Base-by-base conservation (phyloP, 2,113 vertebrate genomes). In the Ceuthmochares aereus region DNA sequence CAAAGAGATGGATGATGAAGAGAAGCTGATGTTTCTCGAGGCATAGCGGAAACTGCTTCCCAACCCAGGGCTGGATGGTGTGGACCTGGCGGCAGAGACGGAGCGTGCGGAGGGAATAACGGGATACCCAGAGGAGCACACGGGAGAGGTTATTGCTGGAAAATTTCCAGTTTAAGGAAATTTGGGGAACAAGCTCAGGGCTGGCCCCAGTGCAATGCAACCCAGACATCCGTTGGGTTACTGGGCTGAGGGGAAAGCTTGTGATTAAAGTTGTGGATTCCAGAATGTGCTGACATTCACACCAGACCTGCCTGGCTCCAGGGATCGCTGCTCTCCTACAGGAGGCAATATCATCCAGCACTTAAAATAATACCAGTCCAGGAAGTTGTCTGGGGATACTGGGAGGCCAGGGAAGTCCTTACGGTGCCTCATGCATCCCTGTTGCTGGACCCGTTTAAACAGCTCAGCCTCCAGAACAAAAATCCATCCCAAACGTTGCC, bases 21-120 rank as follows among this genome's bases (percentile, higher is more conserved):
- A 42, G 55, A 43, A 69, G 36, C 21, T 3, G 12, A 4, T 15
- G 16, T 32, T 42, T 51, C 59, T 56, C 10, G 67, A 25, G 30
- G 67, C 0, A 2, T 36, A 6, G 72, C 20, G 34, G 55, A 22
- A 68, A 29, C 3, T 1, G 36, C 21, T 26, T 52, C 37, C 55
- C 1, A 1, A 27, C 72, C 45, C 36, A 5, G 8, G 2, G 47
- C 62, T 49, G 12, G 3, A 8, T 1, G 8, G 16, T 2, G 5
- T 2, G 6, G 29, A 9, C 12, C 34, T 1, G 34, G 43, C 1
- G 0, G 51, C 60, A 49, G 60, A 22, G 42, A 49, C 52, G 4
- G 18, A 5, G 8, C 52, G 12, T 36, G 5, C 2, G 8, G 5
- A 52, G 76, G 68, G 45, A 22, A 49, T 23, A 15, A 27, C n/a